Base-by-base conservation (phyloP, 2,888 invertebrate species). In the Thymelicus sylvestris region DNA sequence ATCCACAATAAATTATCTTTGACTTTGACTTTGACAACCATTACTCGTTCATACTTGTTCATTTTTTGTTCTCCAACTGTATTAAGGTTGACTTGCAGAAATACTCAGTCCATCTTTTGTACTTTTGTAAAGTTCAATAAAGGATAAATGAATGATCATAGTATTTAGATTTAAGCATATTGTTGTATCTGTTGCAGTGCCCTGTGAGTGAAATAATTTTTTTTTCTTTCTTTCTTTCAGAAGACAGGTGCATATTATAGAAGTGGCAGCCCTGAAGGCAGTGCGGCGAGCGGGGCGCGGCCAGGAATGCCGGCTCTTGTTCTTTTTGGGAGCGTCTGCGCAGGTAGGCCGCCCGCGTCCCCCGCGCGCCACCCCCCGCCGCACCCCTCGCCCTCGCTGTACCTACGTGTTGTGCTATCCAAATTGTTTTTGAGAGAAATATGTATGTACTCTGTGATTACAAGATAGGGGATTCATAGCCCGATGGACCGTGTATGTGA, bases 291-390 rank as follows among this genome's bases (percentile, higher is more conserved):
- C 81, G 84, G 82, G 82, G 82, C 78, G 86, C 79, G 82, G 86
- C 83, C 83, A 85, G 92, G 93, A 92, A 93, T 92, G 93, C 89
- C 81, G 86, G 79, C 87, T 92, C 93, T 93, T 92, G 89, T 89
- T 93, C 92, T 86, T 93, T 93, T 93, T 93, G 92, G 92, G 88
- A 88, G 88, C 92, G 93, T 90, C 90, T 84, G 92, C 90, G 92
- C 93, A 92, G 93, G 92, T 92, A 92, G 87, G 90, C 90, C 87
- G 81, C 77, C 82, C 80, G 80, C 82, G 80, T 81, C 82, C 77
- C 83, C 81, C 77, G 69, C 77, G 31, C 74, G 7, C 41, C 77
- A 80, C 82, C 80, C 81, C 83, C 77, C 83, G 39, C 81, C 76
- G 67, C 77, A 89, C 89, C 87, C 55, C 24, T 24, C 55, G 61